Conservation (phyloP, 2,888 invertebrate genomes). For the Cancer borealis region DNA sequence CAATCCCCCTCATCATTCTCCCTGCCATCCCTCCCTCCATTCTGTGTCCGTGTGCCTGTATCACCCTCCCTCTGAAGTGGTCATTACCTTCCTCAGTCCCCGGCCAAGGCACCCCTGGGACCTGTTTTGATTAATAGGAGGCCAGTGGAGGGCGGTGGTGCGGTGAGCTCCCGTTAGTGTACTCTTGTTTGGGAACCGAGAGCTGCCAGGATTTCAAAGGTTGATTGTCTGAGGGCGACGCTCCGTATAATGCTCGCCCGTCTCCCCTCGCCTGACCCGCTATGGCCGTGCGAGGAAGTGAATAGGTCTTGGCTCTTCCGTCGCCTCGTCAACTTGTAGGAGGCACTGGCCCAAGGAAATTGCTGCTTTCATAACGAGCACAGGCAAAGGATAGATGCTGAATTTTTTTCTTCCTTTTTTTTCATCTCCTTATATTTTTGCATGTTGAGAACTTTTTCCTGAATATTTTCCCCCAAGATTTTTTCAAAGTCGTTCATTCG, state of each 20-base stretch:
- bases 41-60: not conserved
- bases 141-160: slow-evolving; percentile 25
- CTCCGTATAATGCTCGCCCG: slow-evolving; percentile 24
- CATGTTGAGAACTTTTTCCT: not conserved
- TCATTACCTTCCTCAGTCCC: slow-evolving; percentile 36
- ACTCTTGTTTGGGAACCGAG: not conserved
- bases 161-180: slow-evolving; percentile 38
- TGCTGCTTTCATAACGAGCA: not conserved
- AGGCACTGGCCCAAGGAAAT: not conserved
- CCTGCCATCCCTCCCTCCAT: not conserved
- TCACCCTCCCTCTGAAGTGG: slow-evolving; percentile 34
- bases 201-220: slow-evolving; percentile 20
- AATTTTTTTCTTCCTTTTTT: not conserved
- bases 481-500: not conserved
- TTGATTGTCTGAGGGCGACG: slow-evolving; percentile 35
- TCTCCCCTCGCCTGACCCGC: not conserved
- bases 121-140: slow-evolving; percentile 37
- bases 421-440: not conserved
- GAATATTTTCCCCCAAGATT: not conserved
- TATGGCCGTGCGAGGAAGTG: not conserved
- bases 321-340: not conserved
- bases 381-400: not conserved
- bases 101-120: slow-evolving; percentile 25
- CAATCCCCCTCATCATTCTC: slow-evolving; percentile 11
- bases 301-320: not conserved